phyloP scores from a whole-genome alignment of 2,888 invertebrate genomes.

The Actias luna region DNA sequence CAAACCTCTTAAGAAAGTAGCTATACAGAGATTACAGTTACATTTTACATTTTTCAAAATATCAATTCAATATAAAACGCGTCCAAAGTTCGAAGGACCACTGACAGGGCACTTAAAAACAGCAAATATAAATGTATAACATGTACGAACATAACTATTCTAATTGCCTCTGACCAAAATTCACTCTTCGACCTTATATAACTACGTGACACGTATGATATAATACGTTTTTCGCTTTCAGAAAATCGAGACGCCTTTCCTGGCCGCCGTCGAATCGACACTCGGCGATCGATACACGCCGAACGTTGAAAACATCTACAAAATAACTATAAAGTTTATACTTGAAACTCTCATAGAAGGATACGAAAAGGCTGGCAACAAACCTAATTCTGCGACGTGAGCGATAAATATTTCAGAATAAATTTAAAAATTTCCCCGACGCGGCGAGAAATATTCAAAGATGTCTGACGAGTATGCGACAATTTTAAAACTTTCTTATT shows the following conservation, averaged over 20 bases:
- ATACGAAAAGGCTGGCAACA: conserved; percentile 81
- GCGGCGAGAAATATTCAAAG: neutral
- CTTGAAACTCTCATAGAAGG: conserved; percentile 92
- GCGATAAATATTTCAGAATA: conserved; percentile 24
- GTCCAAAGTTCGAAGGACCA: neutral
- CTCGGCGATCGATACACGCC: conserved; percentile 94
- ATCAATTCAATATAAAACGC: neutral
- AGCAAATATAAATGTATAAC: neutral
- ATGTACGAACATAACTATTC: neutral
- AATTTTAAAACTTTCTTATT: conserved; percentile 28
- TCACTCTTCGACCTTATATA: neutral
- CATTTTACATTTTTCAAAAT: neutral
- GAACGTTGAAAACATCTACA: conserved; percentile 94
- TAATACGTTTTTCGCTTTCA: conserved; percentile 61
- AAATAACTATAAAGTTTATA: conserved; percentile 94
- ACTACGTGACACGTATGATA: neutral
- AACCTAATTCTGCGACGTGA: conserved; percentile 54
- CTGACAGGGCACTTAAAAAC: neutral
- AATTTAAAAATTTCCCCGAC: neutral
- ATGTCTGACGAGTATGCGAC: neutral
- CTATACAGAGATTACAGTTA: no score
- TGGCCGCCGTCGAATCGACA: conserved; percentile 92
- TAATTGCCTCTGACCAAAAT: conserved; percentile 6
- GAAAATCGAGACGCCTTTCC: conserved; percentile 95
- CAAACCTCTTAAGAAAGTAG: neutral